These are phyloP conservation scores for Aplysina aerophoba DNA, from an alignment of 37 sponge, comb jelly and placozoan genomes.

Conservation along the genomic window DNA sequence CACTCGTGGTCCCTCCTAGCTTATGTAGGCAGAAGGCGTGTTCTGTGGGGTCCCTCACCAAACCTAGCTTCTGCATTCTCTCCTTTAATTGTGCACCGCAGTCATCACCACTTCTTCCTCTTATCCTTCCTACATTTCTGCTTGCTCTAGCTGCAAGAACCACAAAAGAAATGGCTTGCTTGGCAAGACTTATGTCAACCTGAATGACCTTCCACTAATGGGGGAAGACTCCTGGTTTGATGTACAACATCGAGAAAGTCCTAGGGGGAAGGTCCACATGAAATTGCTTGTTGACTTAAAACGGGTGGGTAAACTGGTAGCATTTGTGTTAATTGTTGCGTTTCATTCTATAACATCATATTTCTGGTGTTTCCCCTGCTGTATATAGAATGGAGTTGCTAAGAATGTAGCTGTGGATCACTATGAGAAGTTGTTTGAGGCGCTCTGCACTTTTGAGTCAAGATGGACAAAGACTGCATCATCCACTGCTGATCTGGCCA, in stretches of 20 bases:
- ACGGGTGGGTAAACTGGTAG: not conserved
- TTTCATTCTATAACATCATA: too few species aligned
- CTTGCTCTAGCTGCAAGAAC: constrained; percentile 11
- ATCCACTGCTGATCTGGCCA: not conserved
- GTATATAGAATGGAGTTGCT: constrained; percentile 5
- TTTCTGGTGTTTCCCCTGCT: too few species aligned
- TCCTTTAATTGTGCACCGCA: too few species aligned
- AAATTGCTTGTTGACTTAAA: not conserved
- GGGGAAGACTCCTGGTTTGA: not conserved
- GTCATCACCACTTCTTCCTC: too few species aligned
- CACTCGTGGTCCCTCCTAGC: too few species aligned
- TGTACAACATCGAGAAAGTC: not conserved
- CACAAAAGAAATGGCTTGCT: constrained; percentile 15
- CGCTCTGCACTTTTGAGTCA: not conserved
- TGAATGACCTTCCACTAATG: not conserved
- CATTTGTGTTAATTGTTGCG: too few species aligned
- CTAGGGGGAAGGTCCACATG: constrained; percentile 7
- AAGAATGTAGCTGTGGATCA: not conserved
- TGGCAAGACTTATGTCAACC: not conserved
- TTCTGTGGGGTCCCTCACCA: too few species aligned
- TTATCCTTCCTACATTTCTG: too few species aligned
- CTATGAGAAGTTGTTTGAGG: constrained; percentile 13
- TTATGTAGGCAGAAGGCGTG: too few species aligned
- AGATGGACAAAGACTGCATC: not conserved
- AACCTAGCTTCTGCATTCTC: too few species aligned